A percentile compares a stretch with the other conserved stretches of the same genome.
Evolutionary conservation across 1,140 invertebrate species (phyloP).

Genomic region (Orchesella cincta): DNA sequence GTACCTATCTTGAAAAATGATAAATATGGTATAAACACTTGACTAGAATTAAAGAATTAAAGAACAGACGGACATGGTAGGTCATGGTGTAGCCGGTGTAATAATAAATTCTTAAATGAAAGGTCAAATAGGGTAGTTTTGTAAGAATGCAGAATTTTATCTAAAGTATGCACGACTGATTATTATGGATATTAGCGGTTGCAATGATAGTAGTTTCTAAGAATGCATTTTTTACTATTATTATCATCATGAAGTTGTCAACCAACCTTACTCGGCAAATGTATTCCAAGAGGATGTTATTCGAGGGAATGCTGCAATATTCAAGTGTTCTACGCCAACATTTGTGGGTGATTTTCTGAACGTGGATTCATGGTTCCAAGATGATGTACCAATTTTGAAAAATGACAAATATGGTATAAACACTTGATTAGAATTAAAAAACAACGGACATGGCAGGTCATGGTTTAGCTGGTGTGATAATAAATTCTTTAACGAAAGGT

Average conservation of each 20-base stretch:
- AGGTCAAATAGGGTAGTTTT: too few species aligned
- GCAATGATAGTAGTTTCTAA: constrained; percentile 42
- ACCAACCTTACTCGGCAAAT: constrained; percentile 84
- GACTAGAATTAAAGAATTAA: background rate
- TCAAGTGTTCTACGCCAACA: constrained; percentile 89
- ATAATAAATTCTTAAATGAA: too few species aligned
- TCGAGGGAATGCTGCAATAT: constrained; percentile 85
- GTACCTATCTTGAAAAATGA: constrained; percentile 60
- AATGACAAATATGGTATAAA: constrained; percentile 41
- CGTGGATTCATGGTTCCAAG: constrained; percentile 82
- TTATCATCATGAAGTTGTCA: constrained; percentile 68
- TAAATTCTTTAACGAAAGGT: too few species aligned
- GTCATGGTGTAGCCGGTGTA: background rate
- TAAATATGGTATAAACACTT: constrained; percentile 41
- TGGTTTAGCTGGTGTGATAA: background rate
- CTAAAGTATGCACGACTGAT: too few species aligned
- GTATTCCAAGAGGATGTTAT: constrained; percentile 93
- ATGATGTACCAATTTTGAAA: constrained; percentile 67
- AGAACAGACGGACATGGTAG: constrained; percentile 21
- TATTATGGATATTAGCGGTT: constrained; percentile 68
- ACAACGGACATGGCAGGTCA: constrained; percentile 17
- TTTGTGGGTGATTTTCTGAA: constrained; percentile 89
- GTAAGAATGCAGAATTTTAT: too few species aligned
- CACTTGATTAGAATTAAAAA: background rate
- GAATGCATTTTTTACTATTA: background rate